Evolutionary conservation across 2,888 invertebrate genomes (phyloP), one percentile per base, ranked within the genome.

Genomic region (Sinhomidia bicolor): DNA sequence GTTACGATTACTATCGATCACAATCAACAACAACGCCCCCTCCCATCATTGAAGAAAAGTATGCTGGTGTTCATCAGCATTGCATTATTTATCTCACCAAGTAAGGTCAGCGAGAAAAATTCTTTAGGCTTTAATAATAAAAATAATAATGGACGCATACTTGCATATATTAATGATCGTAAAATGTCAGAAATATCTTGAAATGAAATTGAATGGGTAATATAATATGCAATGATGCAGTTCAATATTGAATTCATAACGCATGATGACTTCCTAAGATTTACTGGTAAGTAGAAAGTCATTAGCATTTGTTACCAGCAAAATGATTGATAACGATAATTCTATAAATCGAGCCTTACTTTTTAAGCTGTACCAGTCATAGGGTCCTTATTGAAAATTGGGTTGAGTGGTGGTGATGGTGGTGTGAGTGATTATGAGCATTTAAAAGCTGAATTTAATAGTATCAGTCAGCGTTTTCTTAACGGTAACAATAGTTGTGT

Each of bases 241-340:
- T n/a, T n/a, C n/a, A n/a, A n/a, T n/a, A n/a, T n/a, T n/a, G n/a
- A n/a, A n/a, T n/a, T n/a, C n/a, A n/a, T n/a, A 9, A 47, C 2
- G 47, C 47, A 47, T 47, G 36, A 47, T 12, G 17, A 14, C 17
- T 60, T 60, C 12, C 29, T 62, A 29, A 62, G 62, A 62, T 62
- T 62, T 62, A 12, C 26, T 62, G 9, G 12, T 26, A 32, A 82
- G 6, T 65, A 26, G 51, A 51, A 82, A 82, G 71, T 44, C 20
- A 54, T 60, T 79, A 79, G 32, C 47, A 32, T 29, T 51, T 82
- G 82, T 26, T 54, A 41, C 47, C 65, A 44, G 2, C 26, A 6
- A 79, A 79, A 36, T 81, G 44, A 65, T 47, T 65, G 65, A 26
- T 80, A 41, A 81, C 9, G 20, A 57, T 20, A 4, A 12, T 3